phyloP scores from a whole-genome alignment of 2,113 vertebrate species.

The Pluvianellus socialis region DNA sequence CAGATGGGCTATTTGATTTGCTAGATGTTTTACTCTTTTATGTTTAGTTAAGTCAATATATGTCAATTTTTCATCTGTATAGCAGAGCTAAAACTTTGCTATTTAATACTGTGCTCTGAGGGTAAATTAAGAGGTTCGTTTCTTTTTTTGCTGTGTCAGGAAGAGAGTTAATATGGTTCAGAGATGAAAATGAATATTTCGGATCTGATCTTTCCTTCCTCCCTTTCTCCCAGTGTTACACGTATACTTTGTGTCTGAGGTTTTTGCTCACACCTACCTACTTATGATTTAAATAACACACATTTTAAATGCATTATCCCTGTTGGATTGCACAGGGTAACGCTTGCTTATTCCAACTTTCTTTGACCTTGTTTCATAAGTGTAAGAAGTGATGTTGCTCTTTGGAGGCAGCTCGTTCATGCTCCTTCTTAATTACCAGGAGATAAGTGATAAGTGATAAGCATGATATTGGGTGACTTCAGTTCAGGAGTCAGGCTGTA shows the following conservation, averaged over 20 bases:
- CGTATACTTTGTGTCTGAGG: neutral
- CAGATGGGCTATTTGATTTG: slow-evolving; percentile 17
- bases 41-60: slow-evolving; percentile 32
- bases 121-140: neutral
- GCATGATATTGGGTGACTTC: neutral
- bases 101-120: neutral
- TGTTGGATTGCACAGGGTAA: neutral
- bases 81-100: neutral
- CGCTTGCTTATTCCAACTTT: neutral
- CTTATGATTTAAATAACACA: neutral
- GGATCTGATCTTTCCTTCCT: neutral
- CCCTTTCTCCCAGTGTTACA: neutral
- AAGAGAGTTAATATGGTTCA: neutral
- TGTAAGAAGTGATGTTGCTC: neutral
- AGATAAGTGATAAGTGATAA: neutral
- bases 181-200: neutral
- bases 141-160: slow-evolving; percentile 10
- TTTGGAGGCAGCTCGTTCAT: neutral
- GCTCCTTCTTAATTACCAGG: neutral
- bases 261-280: neutral
- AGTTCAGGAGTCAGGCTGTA: neutral
- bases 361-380: neutral
- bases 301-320: neutral
- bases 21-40: neutral
- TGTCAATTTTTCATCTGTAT: slow-evolving; percentile 42